phyloP scores from a whole-genome alignment of 2,888 invertebrate species.

The Agrotis segetum region DNA sequence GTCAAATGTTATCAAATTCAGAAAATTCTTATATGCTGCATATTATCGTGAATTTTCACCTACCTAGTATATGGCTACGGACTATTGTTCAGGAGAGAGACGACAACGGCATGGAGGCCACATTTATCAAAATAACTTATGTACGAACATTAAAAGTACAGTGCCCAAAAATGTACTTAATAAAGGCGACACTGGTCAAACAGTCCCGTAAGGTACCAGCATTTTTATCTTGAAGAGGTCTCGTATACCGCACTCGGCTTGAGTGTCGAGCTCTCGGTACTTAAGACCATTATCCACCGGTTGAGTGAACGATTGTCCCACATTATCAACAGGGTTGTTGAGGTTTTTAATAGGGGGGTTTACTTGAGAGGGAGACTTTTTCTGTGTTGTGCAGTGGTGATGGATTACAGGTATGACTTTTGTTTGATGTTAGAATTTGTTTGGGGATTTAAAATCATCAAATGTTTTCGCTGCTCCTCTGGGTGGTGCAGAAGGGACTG shows the following conservation, averaged over 20 bases:
- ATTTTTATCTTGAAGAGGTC: constrained; percentile 41
- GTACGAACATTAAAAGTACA: neutral
- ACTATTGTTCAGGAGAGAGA: too few relatives aligned
- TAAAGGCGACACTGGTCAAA: constrained; percentile 14
- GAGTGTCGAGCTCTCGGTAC: constrained; percentile 25
- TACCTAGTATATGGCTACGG: too few relatives aligned
- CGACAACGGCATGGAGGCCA: too few relatives aligned
- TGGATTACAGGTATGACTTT: neutral
- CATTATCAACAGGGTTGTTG: constrained; percentile 36
- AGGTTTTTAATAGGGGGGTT: constrained; percentile 16
- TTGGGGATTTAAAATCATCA: too few relatives aligned
- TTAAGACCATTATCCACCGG: constrained; percentile 13
- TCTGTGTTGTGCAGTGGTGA: neutral
- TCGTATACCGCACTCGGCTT: constrained; percentile 18
- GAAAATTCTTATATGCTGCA: too few relatives aligned
- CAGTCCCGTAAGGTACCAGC: neutral
- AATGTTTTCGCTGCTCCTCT: too few relatives aligned
- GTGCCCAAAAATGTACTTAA: neutral
- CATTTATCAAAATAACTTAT: neutral
- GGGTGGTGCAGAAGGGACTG: too few relatives aligned
- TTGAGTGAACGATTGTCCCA: constrained; percentile 37
- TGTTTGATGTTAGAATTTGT: too few relatives aligned
- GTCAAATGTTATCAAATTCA: too few relatives aligned
- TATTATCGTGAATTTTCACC: too few relatives aligned
- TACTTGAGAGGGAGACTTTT: neutral